Evolutionary conservation across 37 sponge, comb jelly and placozoan genomes (phyloP), one percentile per base, ranked within the genome.

Genomic region (Spongilla lacustris): DNA sequence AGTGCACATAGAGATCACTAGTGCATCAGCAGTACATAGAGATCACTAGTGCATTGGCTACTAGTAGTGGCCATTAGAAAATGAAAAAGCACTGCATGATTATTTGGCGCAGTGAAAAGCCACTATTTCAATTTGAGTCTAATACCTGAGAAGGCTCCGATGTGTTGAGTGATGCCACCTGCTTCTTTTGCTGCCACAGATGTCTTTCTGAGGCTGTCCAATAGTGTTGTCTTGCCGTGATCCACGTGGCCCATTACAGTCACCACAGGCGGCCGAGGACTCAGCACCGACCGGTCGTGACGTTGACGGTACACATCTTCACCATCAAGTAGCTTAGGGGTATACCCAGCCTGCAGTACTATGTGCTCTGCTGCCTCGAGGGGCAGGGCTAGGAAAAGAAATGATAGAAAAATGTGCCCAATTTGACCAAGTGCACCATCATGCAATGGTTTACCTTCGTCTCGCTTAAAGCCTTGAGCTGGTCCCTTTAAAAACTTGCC

Each of bases 171-270:
- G 31, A 98, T 98, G 36, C 97, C 92, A 25, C 99, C 99, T 17
- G 97, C 94, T 74, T 98, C 99, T 19, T 71, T 68, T 10, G 83
- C 93, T 9, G 91, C 99, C 46, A 93, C 94, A 34, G 88, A 85
- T 32, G 99, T 96, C 37, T 89, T 78, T 31, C 99, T 69, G 2
- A 98, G 81, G 25, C 79, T 67, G 84, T 98, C 99, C 78, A 98
- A 74, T 1, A 98, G 91, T 25, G 99, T 95, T 1, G 99, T 98
- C 85, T 98, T 98, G 2, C 99, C 99, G 77, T 98, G 99, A 66
- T 98, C 97, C 8, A 98, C 97, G 76, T 98, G 99, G 30, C 99
- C 99, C 94, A 98, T 92, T 29, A 98, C 88, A 0, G 95, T 89
- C 24, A 98, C 94, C 26, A 98, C 86, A 5, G 99, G 99, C 4